Evolutionary conservation across 2,797 vertebrate species (phyloP).

Genomic region (Sebastiscus albofasciatus): DNA sequence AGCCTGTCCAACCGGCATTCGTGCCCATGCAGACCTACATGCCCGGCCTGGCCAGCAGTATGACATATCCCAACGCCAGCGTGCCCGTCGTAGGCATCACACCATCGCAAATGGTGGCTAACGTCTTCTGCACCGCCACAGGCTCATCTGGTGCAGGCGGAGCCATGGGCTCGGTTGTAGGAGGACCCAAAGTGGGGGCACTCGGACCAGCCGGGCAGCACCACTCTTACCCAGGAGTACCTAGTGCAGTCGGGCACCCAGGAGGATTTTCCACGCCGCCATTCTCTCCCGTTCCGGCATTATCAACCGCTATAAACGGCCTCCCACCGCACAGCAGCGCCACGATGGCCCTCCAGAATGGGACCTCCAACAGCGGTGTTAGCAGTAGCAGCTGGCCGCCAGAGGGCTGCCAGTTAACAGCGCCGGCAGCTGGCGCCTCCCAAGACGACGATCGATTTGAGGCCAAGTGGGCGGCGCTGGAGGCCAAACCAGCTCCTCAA

Average conservation of each 20-base stretch:
- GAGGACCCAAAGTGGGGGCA: slow-evolving; percentile 73
- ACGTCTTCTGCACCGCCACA: slow-evolving; percentile 90
- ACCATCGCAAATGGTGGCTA: slow-evolving; percentile 95
- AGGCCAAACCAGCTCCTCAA: slow-evolving; percentile 83
- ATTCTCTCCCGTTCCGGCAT: slow-evolving; percentile 61
- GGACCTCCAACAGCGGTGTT: slow-evolving; percentile 61
- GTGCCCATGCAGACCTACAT: slow-evolving; percentile 85
- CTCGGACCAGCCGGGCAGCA: slow-evolving; percentile 60
- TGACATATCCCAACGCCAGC: slow-evolving; percentile 85
- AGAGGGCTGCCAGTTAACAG: slow-evolving; percentile 77
- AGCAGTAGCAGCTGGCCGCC: slow-evolving; percentile 79
- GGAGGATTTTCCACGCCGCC: slow-evolving; percentile 70
- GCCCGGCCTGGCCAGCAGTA: slow-evolving; percentile 82
- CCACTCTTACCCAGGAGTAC: slow-evolving; percentile 59
- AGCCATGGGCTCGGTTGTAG: slow-evolving; percentile 63
- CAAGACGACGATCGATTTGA: slow-evolving; percentile 91
- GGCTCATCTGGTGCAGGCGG: slow-evolving; percentile 73
- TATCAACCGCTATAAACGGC: slow-evolving; percentile 70
- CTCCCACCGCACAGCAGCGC: slow-evolving; percentile 66
- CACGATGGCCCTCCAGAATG: slow-evolving; percentile 75
- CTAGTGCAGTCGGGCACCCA: slow-evolving; percentile 39
- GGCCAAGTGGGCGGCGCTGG: slow-evolving; percentile 92
- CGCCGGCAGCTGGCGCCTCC: slow-evolving; percentile 53
- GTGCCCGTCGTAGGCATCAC: slow-evolving; percentile 93
- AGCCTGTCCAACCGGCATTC: slow-evolving; percentile 84